These are phyloP conservation scores for Sigmodon hispidus DNA, from an alignment of 2,113 vertebrate species.

Conservation along the genomic window DNA sequence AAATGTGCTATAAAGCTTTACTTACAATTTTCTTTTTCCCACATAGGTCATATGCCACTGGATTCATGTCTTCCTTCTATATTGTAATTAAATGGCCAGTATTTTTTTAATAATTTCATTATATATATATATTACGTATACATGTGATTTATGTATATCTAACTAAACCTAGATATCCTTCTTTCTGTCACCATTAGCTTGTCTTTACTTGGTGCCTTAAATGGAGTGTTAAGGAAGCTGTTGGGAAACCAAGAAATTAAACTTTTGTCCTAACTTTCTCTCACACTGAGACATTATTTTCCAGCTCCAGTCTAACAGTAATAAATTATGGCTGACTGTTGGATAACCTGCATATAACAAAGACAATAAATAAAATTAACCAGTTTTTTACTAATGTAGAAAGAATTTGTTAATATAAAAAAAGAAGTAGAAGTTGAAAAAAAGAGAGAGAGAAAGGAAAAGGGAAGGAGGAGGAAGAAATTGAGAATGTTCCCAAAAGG, in stretches of 20 bases:
- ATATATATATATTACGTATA: background rate
- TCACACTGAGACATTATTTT: background rate
- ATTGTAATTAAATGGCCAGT: background rate
- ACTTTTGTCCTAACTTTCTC: background rate
- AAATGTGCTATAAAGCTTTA: background rate
- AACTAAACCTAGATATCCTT: too few relatives aligned
- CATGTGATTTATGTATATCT: background rate
- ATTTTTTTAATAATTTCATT: too few relatives aligned
- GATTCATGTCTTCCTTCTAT: background rate
- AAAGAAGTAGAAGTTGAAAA: too few relatives aligned
- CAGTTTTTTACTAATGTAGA: too few relatives aligned
- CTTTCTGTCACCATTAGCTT: background rate
- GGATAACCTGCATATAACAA: too few relatives aligned
- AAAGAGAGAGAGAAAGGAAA: too few relatives aligned
- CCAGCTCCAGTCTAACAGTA: background rate
- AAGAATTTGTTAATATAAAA: too few relatives aligned
- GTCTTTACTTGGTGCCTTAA: background rate
- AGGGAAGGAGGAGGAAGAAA: too few relatives aligned
- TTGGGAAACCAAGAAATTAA: background rate
- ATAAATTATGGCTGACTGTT: background rate
- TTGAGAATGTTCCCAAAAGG: too few relatives aligned
- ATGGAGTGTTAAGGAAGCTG: accelerated
- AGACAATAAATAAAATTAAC: too few relatives aligned
- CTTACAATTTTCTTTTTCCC: background rate
- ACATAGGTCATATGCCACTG: accelerated